Conservation (phyloP, 1,140 invertebrate species). For the Acromyrmex heyeri region DNA sequence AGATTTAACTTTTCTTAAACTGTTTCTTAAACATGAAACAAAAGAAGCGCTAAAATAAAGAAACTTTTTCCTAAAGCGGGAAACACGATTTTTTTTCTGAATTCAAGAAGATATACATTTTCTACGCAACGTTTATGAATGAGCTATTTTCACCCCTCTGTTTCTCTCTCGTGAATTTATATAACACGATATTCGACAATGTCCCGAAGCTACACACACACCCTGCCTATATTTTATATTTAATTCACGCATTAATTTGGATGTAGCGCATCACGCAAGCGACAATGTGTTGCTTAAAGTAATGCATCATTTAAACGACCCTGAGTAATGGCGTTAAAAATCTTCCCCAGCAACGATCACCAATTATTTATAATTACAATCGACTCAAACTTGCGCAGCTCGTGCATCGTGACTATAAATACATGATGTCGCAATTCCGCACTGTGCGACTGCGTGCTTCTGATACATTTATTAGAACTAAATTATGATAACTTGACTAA, state of each 20-base stretch:
- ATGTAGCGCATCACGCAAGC: conserved; percentile 11
- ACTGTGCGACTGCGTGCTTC: not conserved
- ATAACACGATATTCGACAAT: conserved; percentile 20
- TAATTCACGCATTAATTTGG: conserved; percentile 12
- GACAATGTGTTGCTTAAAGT: not conserved
- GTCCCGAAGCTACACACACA: not conserved
- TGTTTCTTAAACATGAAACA: conserved; percentile 13
- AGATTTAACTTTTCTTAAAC: not conserved
- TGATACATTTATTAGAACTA: conserved; percentile 7
- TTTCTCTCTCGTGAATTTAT: not conserved
- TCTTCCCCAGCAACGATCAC: conserved; percentile 14
- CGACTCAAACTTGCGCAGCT: not conserved
- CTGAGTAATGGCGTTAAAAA: conserved; percentile 10
- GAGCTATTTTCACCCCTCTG: not conserved
- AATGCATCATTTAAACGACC: conserved; percentile 26
- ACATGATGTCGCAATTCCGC: conserved; percentile 16
- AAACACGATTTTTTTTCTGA: not conserved
- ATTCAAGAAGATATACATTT: not conserved
- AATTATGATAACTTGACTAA: conserved; percentile 11
- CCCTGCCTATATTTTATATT: not conserved
- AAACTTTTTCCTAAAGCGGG: not conserved
- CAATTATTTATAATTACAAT: conserved; percentile 55
- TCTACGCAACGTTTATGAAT: not conserved
- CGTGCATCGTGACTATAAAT: not conserved
- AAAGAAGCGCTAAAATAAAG: not conserved